Conservation (phyloP, 2,888 invertebrate species). For the Drosophila rubida region DNA sequence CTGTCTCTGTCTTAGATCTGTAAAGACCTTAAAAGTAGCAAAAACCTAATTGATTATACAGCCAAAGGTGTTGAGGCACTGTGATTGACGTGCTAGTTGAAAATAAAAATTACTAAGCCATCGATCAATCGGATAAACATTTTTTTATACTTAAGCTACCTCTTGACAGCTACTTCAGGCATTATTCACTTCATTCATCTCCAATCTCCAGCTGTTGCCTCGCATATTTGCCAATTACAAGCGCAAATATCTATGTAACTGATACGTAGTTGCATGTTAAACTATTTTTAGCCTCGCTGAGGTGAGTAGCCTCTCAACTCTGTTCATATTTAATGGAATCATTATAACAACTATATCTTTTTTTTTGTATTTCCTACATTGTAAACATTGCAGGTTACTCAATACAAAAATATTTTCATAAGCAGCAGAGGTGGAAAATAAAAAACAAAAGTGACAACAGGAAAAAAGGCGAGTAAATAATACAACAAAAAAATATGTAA, state of each 20-base stretch:
- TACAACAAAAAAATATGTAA: constrained; percentile 36
- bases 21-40: not conserved
- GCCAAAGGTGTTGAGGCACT: not conserved
- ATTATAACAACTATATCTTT: constrained; percentile 4
- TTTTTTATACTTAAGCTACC: not conserved
- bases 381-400: constrained; percentile 42
- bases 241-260: constrained; percentile 1
- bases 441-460: constrained; percentile 28
- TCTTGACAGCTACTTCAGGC: not conserved
- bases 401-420: constrained; percentile 43
- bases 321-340: not conserved
- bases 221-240: not conserved
- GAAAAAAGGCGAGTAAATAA: constrained; percentile 33
- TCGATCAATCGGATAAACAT: constrained; percentile 1
- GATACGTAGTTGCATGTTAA: not conserved
- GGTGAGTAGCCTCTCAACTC: constrained; percentile 10
- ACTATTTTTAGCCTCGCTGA: not conserved
- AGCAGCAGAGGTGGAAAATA: constrained; percentile 13
- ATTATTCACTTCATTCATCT: constrained; percentile 14
- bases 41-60: not conserved
- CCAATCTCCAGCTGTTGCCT: not conserved
- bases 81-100: constrained; percentile 1
- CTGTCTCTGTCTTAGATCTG: no score
- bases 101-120: not conserved
- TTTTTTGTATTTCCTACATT: constrained; percentile 6